Evolutionary conservation across 2,888 invertebrate species (phyloP).

Genomic region (Automeris io): DNA sequence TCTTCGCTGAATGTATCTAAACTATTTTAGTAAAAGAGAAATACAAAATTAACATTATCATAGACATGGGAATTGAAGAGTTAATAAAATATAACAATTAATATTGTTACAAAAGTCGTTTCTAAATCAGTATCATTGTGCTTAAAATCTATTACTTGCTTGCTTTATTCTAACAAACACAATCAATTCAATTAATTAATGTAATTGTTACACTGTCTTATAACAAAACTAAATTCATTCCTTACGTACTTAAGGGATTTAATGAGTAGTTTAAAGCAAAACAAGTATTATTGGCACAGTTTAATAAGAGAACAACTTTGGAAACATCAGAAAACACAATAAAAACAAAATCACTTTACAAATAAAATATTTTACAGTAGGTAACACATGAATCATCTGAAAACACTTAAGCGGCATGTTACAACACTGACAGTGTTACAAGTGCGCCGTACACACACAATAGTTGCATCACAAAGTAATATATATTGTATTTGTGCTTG

Average conservation of each 20-base stretch:
- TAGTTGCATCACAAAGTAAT: background rate
- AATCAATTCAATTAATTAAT: too few relatives aligned
- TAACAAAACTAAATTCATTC: too few relatives aligned
- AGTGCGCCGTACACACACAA: slow-evolving; percentile 1
- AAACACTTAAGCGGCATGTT: background rate
- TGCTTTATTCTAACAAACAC: too few relatives aligned
- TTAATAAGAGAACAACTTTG: background rate
- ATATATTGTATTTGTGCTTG: background rate
- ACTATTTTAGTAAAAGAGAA: too few relatives aligned
- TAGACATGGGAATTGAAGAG: too few relatives aligned
- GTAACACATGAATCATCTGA: background rate
- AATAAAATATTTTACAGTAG: slow-evolving; percentile 1
- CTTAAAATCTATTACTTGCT: too few relatives aligned
- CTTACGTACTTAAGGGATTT: background rate
- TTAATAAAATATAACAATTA: too few relatives aligned
- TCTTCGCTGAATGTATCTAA: too few relatives aligned
- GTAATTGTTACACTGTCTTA: too few relatives aligned
- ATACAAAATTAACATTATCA: too few relatives aligned
- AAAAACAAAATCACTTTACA: background rate
- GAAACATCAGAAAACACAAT: background rate
- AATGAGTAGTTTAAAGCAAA: background rate
- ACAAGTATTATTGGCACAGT: background rate
- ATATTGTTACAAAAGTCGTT: too few relatives aligned
- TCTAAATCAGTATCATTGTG: too few relatives aligned
- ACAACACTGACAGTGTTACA: slow-evolving; percentile 3